Percentiles rank a stretch among this genome's conserved stretches.
Conservation (phyloP, 1,140 invertebrate genomes). For the Panonychus citri region DNA sequence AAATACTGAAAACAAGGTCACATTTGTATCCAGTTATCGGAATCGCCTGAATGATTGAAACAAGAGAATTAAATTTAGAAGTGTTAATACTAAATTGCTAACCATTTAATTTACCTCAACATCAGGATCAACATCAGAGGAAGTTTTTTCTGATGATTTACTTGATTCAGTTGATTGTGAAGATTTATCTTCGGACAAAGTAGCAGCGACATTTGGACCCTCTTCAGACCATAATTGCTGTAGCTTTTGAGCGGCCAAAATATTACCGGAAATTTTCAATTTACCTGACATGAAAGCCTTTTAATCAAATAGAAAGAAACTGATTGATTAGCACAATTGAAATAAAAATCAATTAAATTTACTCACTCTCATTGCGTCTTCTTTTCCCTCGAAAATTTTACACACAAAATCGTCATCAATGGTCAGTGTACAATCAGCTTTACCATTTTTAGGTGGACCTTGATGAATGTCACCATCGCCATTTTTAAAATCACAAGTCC, state of each 20-base stretch:
- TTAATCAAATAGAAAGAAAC: neutral
- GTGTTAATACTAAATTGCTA: neutral
- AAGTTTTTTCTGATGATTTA: neutral
- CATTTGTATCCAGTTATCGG: conserved; percentile 13
- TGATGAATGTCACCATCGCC: conserved; percentile 38
- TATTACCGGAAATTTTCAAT: conserved; percentile 70
- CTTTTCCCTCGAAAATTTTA: conserved; percentile 44
- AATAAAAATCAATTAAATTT: neutral
- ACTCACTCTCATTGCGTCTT: conserved; percentile 48
- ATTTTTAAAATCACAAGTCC: conserved; percentile 54
- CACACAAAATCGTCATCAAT: conserved; percentile 61
- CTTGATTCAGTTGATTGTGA: conserved; percentile 23
- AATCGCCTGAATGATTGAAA: neutral
- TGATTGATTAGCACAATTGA: neutral
- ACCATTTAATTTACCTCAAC: neutral
- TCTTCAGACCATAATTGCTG: conserved; percentile 34
- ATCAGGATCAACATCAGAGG: neutral
- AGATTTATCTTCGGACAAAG: conserved; percentile 56
- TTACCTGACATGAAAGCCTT: conserved; percentile 72
- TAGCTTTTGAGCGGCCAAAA: conserved; percentile 77
- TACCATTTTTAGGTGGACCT: conserved; percentile 40
- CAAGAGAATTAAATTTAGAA: neutral
- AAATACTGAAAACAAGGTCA: conserved; percentile 53
- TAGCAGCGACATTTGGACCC: conserved; percentile 32
- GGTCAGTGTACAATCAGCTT: conserved; percentile 55